These are phyloP conservation scores for Mus spicilegus DNA, from an alignment of 2,113 vertebrate genomes.

Conservation along the genomic window DNA sequence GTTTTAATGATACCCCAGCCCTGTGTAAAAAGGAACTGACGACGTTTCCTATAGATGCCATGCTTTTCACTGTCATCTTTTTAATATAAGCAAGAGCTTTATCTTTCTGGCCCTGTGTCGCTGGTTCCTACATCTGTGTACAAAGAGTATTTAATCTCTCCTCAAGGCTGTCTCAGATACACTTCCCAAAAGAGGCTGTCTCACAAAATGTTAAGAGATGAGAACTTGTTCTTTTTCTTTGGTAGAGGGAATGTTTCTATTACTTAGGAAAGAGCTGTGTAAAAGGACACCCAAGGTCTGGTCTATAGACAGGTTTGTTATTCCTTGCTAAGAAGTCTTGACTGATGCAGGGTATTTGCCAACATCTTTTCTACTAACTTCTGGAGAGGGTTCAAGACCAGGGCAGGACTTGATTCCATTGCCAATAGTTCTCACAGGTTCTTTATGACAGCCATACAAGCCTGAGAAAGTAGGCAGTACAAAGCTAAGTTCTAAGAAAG, in stretches of 20 bases:
- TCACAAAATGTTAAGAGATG: neutral
- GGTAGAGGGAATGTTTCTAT: neutral
- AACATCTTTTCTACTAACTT: neutral
- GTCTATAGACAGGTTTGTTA: neutral
- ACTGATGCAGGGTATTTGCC: constrained; percentile 27
- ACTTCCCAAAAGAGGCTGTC: neutral
- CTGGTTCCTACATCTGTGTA: neutral
- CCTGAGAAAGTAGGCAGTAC: neutral
- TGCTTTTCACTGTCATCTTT: neutral
- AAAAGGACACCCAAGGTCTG: neutral
- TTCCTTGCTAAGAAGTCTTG: neutral
- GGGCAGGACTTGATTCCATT: neutral
- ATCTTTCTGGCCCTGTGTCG: neutral
- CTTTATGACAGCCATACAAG: constrained; percentile 13
- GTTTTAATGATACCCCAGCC: neutral
- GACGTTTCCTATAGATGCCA: neutral
- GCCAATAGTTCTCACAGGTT: neutral
- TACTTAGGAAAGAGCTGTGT: neutral
- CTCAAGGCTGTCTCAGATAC: neutral
- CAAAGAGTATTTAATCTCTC: neutral
- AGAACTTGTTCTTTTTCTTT: neutral
- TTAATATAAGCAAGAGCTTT: neutral
- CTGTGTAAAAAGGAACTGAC: neutral
- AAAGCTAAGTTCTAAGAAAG: constrained; percentile 17
- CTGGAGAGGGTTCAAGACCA: neutral